Evolutionary conservation across 2,113 vertebrate species (phyloP), one percentile per base, ranked within the genome.

Genomic region (Colaptes auratus): DNA sequence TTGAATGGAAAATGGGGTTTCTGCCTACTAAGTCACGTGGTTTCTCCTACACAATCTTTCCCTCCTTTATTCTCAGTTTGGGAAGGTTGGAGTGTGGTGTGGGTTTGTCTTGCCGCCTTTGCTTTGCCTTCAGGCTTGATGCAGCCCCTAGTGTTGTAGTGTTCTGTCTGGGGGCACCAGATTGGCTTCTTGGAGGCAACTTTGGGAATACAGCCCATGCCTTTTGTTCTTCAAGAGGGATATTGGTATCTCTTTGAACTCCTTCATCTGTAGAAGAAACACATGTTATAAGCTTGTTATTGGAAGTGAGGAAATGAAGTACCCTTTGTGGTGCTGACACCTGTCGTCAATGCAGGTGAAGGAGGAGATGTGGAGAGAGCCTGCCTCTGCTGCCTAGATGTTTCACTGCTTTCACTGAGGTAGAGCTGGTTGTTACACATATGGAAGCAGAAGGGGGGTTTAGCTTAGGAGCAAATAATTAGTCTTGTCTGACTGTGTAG

Each of bases 381-480:
- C 17, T 59, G 16, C 59, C 33, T 78, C 27, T 85, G 24, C 63
- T 90, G 59, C 75, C 27, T 74, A 75, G 36, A 1, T 71, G 10
- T 70, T 75, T 66, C 44, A 12, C 81, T 90, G 31, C 61, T 89
- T 91, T 64, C 55, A 14, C 44, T 72, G 56, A 60, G 70, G 6
- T 70, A 12, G 50, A 80, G 30, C 76, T 83, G 52, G 28, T 76
- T 71, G 53, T 89, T 82, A 23, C 0, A 23, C 8, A 12, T 46
- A 33, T 4, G 31, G 65, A 89, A 92, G 30, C 42, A 73, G 64
- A 60, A 79, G 12, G 10, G 19, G 23, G 44, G 71, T 90, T 82
- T 59, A 55, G 44, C n/a, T 77, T 35, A 12, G 36, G 33, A 94
- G 53, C 23, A 93, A 93, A 88, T 64, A 19, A 12, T 70, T 76